phyloP scores from a whole-genome alignment of 2,113 vertebrate genomes.

The Thymallus thymallus region DNA sequence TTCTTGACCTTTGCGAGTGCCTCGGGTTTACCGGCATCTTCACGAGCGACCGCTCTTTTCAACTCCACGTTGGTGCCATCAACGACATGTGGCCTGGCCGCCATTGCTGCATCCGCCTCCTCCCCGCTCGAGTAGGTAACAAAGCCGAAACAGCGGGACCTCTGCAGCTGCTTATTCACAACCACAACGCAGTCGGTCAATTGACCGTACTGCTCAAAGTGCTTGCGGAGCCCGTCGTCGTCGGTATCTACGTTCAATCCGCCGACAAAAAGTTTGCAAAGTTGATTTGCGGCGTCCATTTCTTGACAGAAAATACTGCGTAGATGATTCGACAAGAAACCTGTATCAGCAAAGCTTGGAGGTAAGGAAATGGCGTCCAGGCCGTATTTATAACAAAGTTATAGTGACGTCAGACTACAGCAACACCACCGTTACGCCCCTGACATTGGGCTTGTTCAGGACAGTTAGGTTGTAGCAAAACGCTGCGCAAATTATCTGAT shows the following conservation, averaged over 20 bases:
- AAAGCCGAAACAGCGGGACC: constrained; percentile 91
- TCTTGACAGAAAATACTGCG: background rate
- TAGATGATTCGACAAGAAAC: accelerated
- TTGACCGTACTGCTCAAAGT: constrained; percentile 89
- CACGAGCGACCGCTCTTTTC: constrained; percentile 90
- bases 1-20: constrained; percentile 96
- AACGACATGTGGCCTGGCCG: constrained; percentile 87
- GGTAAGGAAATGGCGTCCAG: constrained; percentile 37
- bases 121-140: constrained; percentile 90
- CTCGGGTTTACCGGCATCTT: constrained; percentile 89
- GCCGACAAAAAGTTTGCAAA: constrained; percentile 97
- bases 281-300: constrained; percentile 83
- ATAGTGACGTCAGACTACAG: background rate
- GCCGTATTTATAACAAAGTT: background rate
- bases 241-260: constrained; percentile 95
- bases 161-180: constrained; percentile 74
- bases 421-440: background rate
- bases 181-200: constrained; percentile 73
- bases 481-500: background rate
- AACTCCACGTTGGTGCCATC: constrained; percentile 91
- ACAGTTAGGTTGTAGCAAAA: background rate
- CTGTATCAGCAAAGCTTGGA: constrained; percentile 26
- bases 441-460: background rate
- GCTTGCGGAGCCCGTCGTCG: constrained; percentile 88
- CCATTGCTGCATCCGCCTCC: constrained; percentile 93